Percentiles rank a stretch among this genome's conserved stretches.
Evolutionary conservation across 2,888 invertebrate genomes (phyloP).

Genomic region (Diarsia mendica): DNA sequence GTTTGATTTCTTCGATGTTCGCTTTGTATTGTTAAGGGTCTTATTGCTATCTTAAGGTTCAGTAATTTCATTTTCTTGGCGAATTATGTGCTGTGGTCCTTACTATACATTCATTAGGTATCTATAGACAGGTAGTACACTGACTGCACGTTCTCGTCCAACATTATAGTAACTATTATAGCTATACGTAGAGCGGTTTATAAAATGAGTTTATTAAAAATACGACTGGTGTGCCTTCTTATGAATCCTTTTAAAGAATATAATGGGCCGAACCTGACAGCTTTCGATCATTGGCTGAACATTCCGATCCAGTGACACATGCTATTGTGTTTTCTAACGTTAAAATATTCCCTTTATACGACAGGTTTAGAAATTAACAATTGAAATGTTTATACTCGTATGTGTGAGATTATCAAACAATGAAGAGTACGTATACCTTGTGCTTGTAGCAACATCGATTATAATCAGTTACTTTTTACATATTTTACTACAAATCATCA

Average conservation of each 20-base stretch:
- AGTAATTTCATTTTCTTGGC: constrained; percentile 48
- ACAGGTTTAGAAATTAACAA: constrained; percentile 76
- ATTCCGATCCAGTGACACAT: constrained; percentile 80
- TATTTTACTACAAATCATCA: constrained; percentile 21
- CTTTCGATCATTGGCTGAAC: constrained; percentile 75
- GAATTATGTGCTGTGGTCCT: constrained; percentile 32
- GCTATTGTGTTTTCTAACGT: constrained; percentile 78
- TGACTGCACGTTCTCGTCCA: constrained; percentile 7
- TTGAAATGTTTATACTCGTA: constrained; percentile 71
- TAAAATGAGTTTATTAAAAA: constrained; percentile 66
- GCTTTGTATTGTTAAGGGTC: constrained; percentile 56
- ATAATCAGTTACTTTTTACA: constrained; percentile 53
- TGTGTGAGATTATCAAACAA: constrained; percentile 72
- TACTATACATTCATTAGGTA: constrained; percentile 7
- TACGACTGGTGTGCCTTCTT: constrained; percentile 61
- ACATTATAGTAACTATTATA: constrained; percentile 34
- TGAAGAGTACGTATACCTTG: constrained; percentile 59
- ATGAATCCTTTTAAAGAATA: constrained; percentile 67
- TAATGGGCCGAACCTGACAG: constrained; percentile 73
- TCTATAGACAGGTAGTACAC: not conserved
- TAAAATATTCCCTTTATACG: constrained; percentile 75
- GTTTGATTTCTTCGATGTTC: constrained; percentile 71
- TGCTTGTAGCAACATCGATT: constrained; percentile 49
- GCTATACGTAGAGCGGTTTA: constrained; percentile 40
- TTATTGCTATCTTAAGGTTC: constrained; percentile 51